Evolutionary conservation across 2,888 invertebrate species (phyloP), one percentile per base, ranked within the genome.

Genomic region (Altica lythri): DNA sequence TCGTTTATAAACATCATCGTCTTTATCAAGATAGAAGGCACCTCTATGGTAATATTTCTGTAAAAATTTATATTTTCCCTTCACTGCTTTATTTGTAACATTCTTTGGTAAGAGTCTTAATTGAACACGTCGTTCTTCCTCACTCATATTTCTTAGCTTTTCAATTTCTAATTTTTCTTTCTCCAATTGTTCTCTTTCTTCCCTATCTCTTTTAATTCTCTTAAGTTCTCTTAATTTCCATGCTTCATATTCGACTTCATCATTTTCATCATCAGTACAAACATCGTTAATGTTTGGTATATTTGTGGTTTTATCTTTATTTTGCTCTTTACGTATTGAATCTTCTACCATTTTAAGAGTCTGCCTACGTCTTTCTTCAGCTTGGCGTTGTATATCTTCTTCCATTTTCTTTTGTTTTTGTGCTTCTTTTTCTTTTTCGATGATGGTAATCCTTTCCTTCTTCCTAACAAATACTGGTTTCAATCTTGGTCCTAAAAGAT

Each of bases 41-140:
- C 99, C 99, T 72, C 99, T 88, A 82, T 99, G 99, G 75, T 95
- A 99, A 77, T 99, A 99, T 75, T 99, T 99, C 79, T 99, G 99
- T 65, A 99, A 79, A 79, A 98, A 99, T 78, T 98, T 98, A 82
- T 99, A 99, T 80, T 99, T 99, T 56, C 99, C 97, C 78, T 97
- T 97, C 46, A 87, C 84, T 0, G 93, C 88, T 75, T 97, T 95
- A 78, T 99, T 99, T 3, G 95, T 94, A 55, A 98, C 83, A 9
- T 83, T 72, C 77, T 95, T 96, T 0, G 98, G 98, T 80, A 98
- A 97, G 50, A 90, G 78, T 45, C 95, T 57, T 51, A 89, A 79
- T 72, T 97, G 97, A 51, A 90, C 85, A 10, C 95, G 82, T 4
- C 99, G 83, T 72, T 99, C 97, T 73, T 99, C 99, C 69, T 99